Percentiles rank a stretch among this genome's conserved stretches.
phyloP scores from a whole-genome alignment of 1,140 invertebrate species.

The Paracyclopina nana region DNA sequence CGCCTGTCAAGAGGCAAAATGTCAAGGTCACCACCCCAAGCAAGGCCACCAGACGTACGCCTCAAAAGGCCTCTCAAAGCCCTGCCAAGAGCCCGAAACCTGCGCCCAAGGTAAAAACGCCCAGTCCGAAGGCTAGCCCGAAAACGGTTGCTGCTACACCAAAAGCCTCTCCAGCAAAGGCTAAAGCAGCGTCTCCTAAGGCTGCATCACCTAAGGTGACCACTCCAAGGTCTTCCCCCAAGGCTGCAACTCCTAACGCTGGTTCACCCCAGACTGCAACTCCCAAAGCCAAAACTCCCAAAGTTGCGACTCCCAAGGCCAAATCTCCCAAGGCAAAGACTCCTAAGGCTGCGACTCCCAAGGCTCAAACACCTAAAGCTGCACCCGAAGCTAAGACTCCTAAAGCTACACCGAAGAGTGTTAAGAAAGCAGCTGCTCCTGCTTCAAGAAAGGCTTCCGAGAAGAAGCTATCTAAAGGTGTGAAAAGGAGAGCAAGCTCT shows the following conservation, averaged over 20 bases:
- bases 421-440: too few species aligned
- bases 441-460: too few species aligned
- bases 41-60: background rate
- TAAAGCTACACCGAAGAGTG: too few species aligned
- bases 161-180: background rate
- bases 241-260: background rate
- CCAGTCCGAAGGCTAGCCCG: background rate
- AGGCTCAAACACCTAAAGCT: background rate
- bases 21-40: background rate
- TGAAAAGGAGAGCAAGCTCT: too few species aligned
- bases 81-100: background rate
- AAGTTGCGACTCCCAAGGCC: background rate
- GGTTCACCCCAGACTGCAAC: background rate
- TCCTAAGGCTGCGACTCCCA: constrained; percentile 3
- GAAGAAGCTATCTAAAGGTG: too few species aligned
- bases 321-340: background rate
- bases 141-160: too few species aligned
- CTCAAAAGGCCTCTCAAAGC: background rate
- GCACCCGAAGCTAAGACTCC: background rate
- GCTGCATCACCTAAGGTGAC: background rate
- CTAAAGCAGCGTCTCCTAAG: background rate
- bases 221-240: background rate
- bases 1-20: background rate
- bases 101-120: background rate
- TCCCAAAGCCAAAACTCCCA: constrained; percentile 6